Evolutionary conservation across 2,113 vertebrate species (phyloP).

Genomic region (Anarrhichthys ocellatus): DNA sequence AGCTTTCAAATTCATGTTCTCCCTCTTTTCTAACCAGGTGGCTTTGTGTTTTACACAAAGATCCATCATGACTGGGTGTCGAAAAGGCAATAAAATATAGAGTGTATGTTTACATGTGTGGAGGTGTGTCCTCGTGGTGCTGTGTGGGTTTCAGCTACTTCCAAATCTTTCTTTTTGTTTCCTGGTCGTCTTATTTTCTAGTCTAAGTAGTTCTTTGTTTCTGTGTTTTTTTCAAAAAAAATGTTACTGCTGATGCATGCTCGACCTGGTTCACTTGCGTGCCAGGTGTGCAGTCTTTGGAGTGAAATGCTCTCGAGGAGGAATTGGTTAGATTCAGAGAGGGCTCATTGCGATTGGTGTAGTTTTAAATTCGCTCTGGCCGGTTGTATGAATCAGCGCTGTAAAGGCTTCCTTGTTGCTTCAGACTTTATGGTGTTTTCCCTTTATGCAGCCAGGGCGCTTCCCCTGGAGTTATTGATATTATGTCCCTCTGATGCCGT

Average conservation of each 20-base stretch:
- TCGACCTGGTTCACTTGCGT: constrained; percentile 39
- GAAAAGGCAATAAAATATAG: constrained; percentile 55
- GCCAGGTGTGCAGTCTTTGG: constrained; percentile 52
- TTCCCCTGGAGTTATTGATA: constrained; percentile 24
- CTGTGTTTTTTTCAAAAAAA: background rate
- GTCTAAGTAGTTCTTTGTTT: constrained; percentile 39
- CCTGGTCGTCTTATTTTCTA: constrained; percentile 34
- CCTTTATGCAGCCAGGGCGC: constrained; percentile 23
- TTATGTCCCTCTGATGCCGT: constrained; percentile 1
- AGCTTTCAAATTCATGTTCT: background rate
- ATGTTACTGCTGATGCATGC: constrained; percentile 37
- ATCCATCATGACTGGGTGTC: constrained; percentile 1
- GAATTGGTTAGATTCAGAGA: constrained; percentile 54
- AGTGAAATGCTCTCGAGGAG: constrained; percentile 48
- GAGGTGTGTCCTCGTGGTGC: constrained; percentile 29
- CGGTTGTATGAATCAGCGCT: constrained; percentile 18
- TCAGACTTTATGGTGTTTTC: constrained; percentile 25
- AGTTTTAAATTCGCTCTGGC: too few species aligned
- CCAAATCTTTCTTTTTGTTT: constrained; percentile 32
- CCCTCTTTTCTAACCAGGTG: background rate
- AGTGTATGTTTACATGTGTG: constrained; percentile 51
- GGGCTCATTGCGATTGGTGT: constrained; percentile 32
- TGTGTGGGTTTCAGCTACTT: constrained; percentile 35
- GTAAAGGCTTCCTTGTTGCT: constrained; percentile 36
- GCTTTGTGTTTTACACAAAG: background rate